Base-by-base conservation (phyloP, 2,797 vertebrate genomes). In the Enteromius treurensis region DNA sequence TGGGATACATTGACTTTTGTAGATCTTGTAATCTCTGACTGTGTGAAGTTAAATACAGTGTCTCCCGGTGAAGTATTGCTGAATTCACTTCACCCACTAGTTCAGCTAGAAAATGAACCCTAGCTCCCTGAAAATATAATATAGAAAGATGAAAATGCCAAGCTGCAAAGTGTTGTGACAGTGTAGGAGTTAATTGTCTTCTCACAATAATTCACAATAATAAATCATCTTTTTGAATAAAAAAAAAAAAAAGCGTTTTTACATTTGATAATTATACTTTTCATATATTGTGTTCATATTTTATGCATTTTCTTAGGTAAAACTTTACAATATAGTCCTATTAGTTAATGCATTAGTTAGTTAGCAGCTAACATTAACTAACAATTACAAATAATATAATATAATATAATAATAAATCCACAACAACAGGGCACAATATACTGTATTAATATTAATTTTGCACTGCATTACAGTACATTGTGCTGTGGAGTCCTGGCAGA, bases 1-100 rank as follows among this genome's bases (percentile, higher is more conserved):
- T 32, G 32, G 26, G 55, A 77, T 47, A 29, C 55, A 40, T 19
- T 77, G 9, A 77, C 55, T 58, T 51, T 73, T 55, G 71, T 10
- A n/a, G 32, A 76, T 76, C 17, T 15, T 37, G 53, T 76, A 60
- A 10, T 40, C 34, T 40, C 34, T 40, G 74, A 76, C 74, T 76
- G 21, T 55, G 49, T 19, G 14, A 13, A 49, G 58, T 78, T 26
- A 32, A 49, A 77, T 23, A n/a, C 17, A 17, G 14, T 17, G 21
- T 76, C 32, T 55, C 6, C 34, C 13, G 32, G 8, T 14, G 13
- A 40, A 74, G 32, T 2, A 10, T 58, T 58, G 40, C 51, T 23
- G 32, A 40, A 76, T 40, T 13, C 1, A 13, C 32, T 17, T 76
- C 73, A 37, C 21, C 51, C 21, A 17, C 21, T 74, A 55, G 29